phyloP scores from a whole-genome alignment of 1,140 invertebrate genomes.

The Drosophila trapezifrons region DNA sequence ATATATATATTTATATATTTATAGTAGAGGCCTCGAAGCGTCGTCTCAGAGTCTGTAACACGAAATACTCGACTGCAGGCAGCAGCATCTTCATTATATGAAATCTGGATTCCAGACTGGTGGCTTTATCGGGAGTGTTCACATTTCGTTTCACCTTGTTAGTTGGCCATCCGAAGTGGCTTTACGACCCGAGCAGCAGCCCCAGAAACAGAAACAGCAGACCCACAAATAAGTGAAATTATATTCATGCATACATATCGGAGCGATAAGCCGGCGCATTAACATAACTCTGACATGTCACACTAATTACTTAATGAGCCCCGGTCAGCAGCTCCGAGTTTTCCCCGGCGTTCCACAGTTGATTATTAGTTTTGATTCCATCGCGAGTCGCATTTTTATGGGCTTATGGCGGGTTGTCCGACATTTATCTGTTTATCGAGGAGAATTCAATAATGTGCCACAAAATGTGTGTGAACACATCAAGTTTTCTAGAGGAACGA shows the following conservation, averaged over 20 bases:
- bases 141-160: conserved; percentile 81
- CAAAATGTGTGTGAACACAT: conserved; percentile 62
- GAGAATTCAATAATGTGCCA: conserved; percentile 50
- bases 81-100: conserved; percentile 40
- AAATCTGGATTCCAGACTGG: conserved; percentile 42
- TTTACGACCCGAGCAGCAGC: conserved; percentile 52
- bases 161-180: conserved; percentile 65
- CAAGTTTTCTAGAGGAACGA: conserved; percentile 2
- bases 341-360: conserved; percentile 8
- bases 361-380: conserved; percentile 63
- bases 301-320: conserved; percentile 84
- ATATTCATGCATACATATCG: conserved; percentile 60
- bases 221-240: conserved; percentile 69
- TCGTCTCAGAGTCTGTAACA: conserved; percentile 69
- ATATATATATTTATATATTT: conserved; percentile 55
- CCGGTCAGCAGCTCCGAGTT: conserved; percentile 37
- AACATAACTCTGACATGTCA: conserved; percentile 84
- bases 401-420: conserved; percentile 28
- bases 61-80: conserved; percentile 55
- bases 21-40: conserved; percentile 52
- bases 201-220: conserved; percentile 23
- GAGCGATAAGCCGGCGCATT: conserved; percentile 58
- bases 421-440: conserved; percentile 71
- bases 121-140: conserved; percentile 65
- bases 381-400: conserved; percentile 47